Evolutionary conservation across 2,113 vertebrate species (phyloP).

Genomic region (Hemiprocne comata): DNA sequence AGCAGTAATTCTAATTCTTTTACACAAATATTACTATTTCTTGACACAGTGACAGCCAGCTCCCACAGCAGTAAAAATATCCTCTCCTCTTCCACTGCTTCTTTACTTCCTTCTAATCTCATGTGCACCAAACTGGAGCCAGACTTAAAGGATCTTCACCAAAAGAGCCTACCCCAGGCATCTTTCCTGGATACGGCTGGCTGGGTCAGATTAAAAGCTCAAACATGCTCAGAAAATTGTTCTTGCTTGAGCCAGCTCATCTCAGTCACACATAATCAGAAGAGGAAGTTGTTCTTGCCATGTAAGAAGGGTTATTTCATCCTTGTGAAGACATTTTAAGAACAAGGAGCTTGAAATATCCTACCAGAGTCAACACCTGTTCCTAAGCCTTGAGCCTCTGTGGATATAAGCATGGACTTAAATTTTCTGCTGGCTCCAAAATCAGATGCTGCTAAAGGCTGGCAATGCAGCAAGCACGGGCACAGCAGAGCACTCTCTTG

Average conservation of each 20-base stretch:
- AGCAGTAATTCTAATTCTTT: neutral
- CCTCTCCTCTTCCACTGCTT: neutral
- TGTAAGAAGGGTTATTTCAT: neutral
- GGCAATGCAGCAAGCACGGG: neutral
- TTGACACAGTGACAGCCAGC: accelerated
- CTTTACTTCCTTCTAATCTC: neutral
- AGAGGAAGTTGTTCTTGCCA: neutral
- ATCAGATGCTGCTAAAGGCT: neutral
- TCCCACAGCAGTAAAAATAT: neutral
- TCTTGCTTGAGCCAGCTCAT: neutral
- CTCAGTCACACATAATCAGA: neutral
- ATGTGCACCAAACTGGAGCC: neutral
- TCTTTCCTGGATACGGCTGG: neutral
- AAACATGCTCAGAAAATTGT: neutral
- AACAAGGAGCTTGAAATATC: neutral
- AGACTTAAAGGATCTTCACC: neutral
- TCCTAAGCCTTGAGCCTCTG: neutral
- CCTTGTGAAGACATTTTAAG: neutral
- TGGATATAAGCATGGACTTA: neutral
- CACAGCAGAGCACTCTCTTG: neutral
- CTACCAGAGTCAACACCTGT: neutral
- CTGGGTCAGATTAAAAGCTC: neutral
- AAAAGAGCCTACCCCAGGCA: neutral
- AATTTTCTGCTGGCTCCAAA: neutral
- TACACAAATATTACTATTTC: neutral